Conservation (phyloP, 2,797 vertebrate genomes). For the Lithobates pipiens region DNA sequence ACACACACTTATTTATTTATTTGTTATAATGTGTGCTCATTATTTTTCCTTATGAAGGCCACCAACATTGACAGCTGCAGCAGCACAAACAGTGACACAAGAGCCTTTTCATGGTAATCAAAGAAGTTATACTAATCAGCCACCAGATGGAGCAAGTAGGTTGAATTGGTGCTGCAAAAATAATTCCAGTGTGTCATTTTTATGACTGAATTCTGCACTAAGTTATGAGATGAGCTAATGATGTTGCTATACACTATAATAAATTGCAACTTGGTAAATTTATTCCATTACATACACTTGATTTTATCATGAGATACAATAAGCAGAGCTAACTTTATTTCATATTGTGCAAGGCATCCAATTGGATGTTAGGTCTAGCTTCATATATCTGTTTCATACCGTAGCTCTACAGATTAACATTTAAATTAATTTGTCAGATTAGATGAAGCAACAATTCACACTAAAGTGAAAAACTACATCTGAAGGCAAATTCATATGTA, state of each 20-base stretch:
- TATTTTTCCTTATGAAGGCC: conserved; percentile 9
- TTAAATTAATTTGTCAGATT: conserved; percentile 5
- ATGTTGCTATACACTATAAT: neutral
- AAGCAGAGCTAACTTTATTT: conserved; percentile 2
- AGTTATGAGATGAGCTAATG: neutral
- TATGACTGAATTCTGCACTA: neutral
- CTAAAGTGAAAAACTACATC: neutral
- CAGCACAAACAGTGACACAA: neutral
- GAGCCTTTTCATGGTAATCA: neutral
- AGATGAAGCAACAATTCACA: neutral
- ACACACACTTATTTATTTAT: no score
- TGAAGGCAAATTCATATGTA: neutral
- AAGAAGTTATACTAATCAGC: conserved; percentile 3
- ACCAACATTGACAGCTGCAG: neutral
- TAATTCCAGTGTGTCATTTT: neutral
- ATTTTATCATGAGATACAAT: conserved; percentile 21
- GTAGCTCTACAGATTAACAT: conserved; percentile 1
- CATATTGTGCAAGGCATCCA: neutral
- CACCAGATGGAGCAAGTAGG: conserved; percentile 43
- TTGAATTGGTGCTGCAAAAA: neutral
- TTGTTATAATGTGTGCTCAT: neutral
- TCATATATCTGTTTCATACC: conserved; percentile 3
- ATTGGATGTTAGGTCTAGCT: neutral
- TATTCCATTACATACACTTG: conserved; percentile 4
- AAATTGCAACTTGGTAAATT: conserved; percentile 13